Percentiles rank a stretch among this genome's conserved stretches.
Conservation (phyloP, 2,797 vertebrate genomes). For the Oophaga sylvatica region DNA sequence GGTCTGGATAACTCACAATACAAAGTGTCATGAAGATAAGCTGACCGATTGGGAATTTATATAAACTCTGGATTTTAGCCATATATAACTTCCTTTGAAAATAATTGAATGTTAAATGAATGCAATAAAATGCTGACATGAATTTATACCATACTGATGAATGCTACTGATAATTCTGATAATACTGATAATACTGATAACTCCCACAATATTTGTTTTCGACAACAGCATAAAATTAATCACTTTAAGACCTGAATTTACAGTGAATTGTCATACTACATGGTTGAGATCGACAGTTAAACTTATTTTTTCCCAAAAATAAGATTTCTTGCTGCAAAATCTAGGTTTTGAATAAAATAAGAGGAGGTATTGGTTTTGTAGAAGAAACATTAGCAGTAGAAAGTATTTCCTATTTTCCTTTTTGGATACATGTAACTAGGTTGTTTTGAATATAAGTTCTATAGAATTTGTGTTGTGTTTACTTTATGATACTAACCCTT, state of each 20-base stretch:
- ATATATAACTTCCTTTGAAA: background rate
- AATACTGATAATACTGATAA: no score
- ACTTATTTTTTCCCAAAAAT: background rate
- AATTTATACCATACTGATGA: constrained; percentile 13
- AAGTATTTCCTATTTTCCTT: background rate
- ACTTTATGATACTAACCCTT: no score
- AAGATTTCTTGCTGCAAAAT: background rate
- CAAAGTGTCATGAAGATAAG: constrained; percentile 16
- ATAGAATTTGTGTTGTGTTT: background rate
- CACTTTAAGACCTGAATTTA: constrained; percentile 19
- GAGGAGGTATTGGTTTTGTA: background rate
- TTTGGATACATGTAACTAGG: background rate
- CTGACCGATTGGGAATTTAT: background rate
- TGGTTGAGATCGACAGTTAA: constrained; percentile 17
- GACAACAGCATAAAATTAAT: constrained; percentile 18
- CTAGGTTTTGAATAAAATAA: constrained; percentile 3
- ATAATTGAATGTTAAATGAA: constrained; percentile 23
- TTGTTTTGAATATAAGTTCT: background rate
- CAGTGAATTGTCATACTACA: background rate
- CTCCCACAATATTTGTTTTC: constrained; percentile 16
- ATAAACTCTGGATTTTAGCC: constrained; percentile 5
- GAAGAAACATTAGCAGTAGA: background rate
- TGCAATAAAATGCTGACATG: constrained; percentile 18
- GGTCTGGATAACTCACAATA: background rate
- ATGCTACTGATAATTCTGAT: constrained; percentile 6